Conservation (phyloP, 1,140 invertebrate species). For the Drosophila teissieri region DNA sequence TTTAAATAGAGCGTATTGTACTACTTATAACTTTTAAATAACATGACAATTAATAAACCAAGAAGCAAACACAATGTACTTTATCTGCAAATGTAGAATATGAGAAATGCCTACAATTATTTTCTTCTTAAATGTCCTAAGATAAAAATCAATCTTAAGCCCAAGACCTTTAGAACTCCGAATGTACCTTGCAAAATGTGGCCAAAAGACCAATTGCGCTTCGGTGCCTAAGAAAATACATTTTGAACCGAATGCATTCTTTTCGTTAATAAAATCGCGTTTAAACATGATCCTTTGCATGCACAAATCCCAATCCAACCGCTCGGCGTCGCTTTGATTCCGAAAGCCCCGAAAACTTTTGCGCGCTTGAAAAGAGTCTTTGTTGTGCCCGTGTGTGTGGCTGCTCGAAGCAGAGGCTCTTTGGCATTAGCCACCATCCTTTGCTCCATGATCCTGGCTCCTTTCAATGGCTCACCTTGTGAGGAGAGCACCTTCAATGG, state of each 20-base stretch:
- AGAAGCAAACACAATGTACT: too few relatives aligned
- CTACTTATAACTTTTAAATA: too few relatives aligned
- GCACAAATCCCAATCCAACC: constrained; percentile 62
- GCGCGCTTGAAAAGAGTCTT: constrained; percentile 37
- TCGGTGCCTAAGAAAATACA: background rate
- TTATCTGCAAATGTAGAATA: too few relatives aligned
- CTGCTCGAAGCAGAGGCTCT: constrained; percentile 8
- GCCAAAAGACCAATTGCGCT: constrained; percentile 41
- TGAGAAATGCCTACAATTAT: too few relatives aligned
- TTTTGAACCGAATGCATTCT: constrained; percentile 33
- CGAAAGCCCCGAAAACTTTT: constrained; percentile 58
- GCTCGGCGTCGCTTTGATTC: constrained; percentile 40
- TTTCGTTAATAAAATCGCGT: constrained; percentile 49
- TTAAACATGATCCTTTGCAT: constrained; percentile 41
- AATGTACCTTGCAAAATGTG: constrained; percentile 7
- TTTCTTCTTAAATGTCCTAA: too few relatives aligned
- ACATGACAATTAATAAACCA: too few relatives aligned
- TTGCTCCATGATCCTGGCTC: constrained; percentile 43
- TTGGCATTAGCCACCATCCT: constrained; percentile 38
- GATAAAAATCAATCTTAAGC: constrained; percentile 3
- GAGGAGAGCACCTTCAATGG: constrained; percentile 41
- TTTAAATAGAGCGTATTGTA: too few relatives aligned
- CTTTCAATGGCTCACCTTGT: constrained; percentile 65
- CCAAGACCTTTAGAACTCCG: too few relatives aligned
- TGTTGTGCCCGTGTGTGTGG: constrained; percentile 19